A percentile compares a stretch with the other conserved stretches of the same genome.
Evolutionary conservation across 2,888 invertebrate species (phyloP).

Genomic region (Metellina segmentata): DNA sequence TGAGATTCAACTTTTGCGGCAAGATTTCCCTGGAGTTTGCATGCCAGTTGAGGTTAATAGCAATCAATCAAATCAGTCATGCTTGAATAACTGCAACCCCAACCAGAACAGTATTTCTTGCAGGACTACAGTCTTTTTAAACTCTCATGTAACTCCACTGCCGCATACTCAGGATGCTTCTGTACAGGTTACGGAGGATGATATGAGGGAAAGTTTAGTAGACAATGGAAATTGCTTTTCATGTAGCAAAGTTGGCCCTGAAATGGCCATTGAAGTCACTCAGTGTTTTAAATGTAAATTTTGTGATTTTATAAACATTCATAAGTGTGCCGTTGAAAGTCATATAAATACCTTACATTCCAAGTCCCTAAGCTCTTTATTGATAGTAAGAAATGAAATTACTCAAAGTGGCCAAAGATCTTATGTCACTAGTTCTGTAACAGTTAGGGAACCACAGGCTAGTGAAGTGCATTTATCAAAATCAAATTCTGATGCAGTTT

Average conservation of each 20-base stretch:
- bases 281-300: constrained; percentile 84
- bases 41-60: constrained; percentile 19
- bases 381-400: constrained; percentile 10
- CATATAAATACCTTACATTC: constrained; percentile 83
- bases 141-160: background rate
- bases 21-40: constrained; percentile 50
- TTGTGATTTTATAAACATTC: constrained; percentile 84
- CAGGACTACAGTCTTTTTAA: constrained; percentile 16
- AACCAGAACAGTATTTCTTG: constrained; percentile 12
- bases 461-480: constrained; percentile 3
- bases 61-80: constrained; percentile 42
- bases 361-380: constrained; percentile 13
- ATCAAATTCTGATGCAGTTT: background rate
- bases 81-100: constrained; percentile 26
- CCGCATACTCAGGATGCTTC: constrained; percentile 55
- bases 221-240: constrained; percentile 47
- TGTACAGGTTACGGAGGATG: constrained; percentile 51
- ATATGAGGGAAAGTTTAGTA: constrained; percentile 9
- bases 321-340: constrained; percentile 83
- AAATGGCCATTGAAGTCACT: constrained; percentile 77
- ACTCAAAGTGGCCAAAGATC: constrained; percentile 19
- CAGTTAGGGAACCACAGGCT: constrained; percentile 3
- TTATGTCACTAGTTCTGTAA: constrained; percentile 18
- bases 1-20: constrained; percentile 55
- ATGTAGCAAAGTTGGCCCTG: constrained; percentile 50